phyloP scores from a whole-genome alignment of 2,797 vertebrate genomes.

The Parotocinclus haroldoi region DNA sequence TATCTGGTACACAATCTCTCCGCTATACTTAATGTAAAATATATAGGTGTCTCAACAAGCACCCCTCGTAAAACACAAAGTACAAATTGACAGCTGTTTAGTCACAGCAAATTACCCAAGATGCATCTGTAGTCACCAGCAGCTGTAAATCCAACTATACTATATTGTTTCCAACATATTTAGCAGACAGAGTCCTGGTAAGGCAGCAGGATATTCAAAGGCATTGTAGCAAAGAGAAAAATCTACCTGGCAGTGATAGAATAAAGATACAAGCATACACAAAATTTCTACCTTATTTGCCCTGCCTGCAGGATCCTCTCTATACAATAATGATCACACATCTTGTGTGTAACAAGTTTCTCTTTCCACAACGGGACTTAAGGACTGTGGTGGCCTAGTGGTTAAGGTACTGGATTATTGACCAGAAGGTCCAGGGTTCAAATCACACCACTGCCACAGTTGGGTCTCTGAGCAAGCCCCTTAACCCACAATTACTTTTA shows the following conservation, averaged over 20 bases:
- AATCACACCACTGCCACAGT: too few species aligned
- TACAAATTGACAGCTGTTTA: too few species aligned
- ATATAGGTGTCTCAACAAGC: too few species aligned
- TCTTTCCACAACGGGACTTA: too few species aligned
- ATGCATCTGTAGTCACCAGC: background rate
- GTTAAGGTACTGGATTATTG: too few species aligned
- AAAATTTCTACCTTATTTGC: background rate
- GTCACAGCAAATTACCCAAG: background rate
- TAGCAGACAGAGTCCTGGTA: conserved; percentile 16
- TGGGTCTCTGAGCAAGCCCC: too few species aligned
- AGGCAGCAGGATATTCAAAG: conserved; percentile 27
- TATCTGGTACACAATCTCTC: background rate
- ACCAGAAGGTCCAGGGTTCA: too few species aligned
- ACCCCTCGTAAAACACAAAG: too few species aligned
- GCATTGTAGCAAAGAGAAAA: conserved; percentile 33
- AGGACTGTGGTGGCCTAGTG: too few species aligned
- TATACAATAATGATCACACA: background rate
- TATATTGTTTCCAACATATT: background rate
- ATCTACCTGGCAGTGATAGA: conserved; percentile 37
- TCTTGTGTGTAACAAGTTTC: too few species aligned
- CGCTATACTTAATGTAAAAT: background rate
- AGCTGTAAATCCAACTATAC: too few species aligned
- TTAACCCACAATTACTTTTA: too few species aligned
- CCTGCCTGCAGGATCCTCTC: conserved; percentile 3
- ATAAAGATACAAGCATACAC: background rate